Conservation (phyloP, 2,888 invertebrate species). For the Vesta saturnalis region DNA sequence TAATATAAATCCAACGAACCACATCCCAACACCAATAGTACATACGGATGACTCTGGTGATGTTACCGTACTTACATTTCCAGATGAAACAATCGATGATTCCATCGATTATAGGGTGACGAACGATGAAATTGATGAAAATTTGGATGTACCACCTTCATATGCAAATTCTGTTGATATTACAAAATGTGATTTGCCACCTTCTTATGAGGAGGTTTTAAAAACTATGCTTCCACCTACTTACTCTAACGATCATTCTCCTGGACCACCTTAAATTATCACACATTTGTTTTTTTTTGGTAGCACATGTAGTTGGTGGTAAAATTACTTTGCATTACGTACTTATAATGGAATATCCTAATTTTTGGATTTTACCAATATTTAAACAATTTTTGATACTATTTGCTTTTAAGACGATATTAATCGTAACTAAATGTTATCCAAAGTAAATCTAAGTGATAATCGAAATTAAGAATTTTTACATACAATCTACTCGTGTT, state of each 20-base stretch:
- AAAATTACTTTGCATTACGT: background rate
- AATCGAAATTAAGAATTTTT: too few species aligned
- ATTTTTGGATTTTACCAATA: too few species aligned
- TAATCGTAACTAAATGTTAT: background rate
- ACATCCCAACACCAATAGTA: constrained; percentile 7
- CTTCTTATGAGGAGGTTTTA: constrained; percentile 15
- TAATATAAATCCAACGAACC: background rate
- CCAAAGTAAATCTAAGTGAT: too few species aligned
- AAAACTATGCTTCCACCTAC: constrained; percentile 7
- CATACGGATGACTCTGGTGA: constrained; percentile 4
- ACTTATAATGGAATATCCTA: too few species aligned
- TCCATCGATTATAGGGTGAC: background rate
- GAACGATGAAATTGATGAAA: background rate
- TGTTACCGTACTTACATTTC: constrained; percentile 8
- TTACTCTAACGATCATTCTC: background rate
- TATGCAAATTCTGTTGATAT: constrained; percentile 1
- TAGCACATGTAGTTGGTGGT: too few species aligned
- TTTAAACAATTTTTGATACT: too few species aligned
- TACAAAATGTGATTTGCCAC: constrained; percentile 5
- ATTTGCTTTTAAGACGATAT: too few species aligned
- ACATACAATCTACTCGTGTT: too few species aligned
- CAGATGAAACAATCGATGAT: constrained; percentile 1
- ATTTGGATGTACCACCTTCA: background rate
- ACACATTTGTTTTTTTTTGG: too few species aligned
- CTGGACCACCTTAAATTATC: background rate